Base-by-base conservation (phyloP, 2,113 vertebrate genomes). In the Xenus cinereus region DNA sequence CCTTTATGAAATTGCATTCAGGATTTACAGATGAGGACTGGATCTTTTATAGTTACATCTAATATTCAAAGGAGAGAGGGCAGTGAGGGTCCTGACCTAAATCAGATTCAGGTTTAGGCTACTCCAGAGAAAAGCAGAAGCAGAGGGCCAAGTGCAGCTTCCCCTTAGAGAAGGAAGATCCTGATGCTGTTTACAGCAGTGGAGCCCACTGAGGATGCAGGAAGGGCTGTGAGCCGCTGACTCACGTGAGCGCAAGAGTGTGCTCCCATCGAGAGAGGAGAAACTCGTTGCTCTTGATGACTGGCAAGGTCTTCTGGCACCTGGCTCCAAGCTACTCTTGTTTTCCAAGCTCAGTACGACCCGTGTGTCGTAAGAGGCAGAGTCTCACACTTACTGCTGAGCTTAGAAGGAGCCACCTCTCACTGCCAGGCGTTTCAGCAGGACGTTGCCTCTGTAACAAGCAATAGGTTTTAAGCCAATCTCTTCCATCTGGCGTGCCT, bases 231-330 rank as follows among this genome's bases (percentile, higher is more conserved):
- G 30, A 73, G 32, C 22, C 22, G 48, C 26, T 14, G 28, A 28
- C 35, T 39, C 1, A 3, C 26, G 18, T 9, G 45, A 27, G 18
- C 0, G 0, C 32, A 51, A 22, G 21, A 59, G 14, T 7, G 16
- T 18, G 19, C 16, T 39, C 15, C 27, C 75, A 9, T 2, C 8
- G 12, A 80, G 53, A 62, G 27, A 68, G 8, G 3, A 84, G 26
- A 3, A 50, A 8, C 28, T 53, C 21, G 5, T 14, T 66, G 33
- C n/a, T 53, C 37, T 21, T 48, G 17, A 41, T 33, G 26, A 66
- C 4, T 53, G 30, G 39, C 22, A 82, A 46, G n/a, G 30, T 64
- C 37, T 82, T 32, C 35, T 28, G 54, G 54, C 2, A 5, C 26
- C n/a, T 37, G 30, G 26, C 56, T 80, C 62, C 22, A 41, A 72